These are phyloP conservation scores for Andricus quercusramuli DNA, from an alignment of 2,888 invertebrate species.

Conservation along the genomic window DNA sequence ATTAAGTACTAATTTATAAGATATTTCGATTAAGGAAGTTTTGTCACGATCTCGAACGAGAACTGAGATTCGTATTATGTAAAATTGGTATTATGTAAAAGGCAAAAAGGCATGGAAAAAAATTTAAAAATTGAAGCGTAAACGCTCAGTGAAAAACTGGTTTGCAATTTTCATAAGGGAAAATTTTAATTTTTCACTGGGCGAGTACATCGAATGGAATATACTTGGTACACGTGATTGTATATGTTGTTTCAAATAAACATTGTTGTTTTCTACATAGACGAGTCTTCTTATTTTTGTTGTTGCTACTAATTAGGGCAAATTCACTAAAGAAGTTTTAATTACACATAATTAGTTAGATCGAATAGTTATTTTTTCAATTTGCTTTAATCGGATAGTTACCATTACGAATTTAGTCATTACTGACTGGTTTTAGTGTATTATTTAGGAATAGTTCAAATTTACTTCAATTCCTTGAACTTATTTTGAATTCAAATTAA, in stretches of 20 bases:
- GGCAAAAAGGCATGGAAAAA: not conserved
- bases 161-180: not conserved
- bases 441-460: too few relatives aligned
- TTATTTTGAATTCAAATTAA: too few relatives aligned
- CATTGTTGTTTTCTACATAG: constrained; percentile 70
- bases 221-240: constrained; percentile 62
- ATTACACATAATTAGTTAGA: too few relatives aligned
- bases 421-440: too few relatives aligned
- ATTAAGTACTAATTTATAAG: not conserved
- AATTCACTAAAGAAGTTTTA: too few relatives aligned
- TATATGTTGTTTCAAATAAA: constrained; percentile 72
- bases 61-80: not conserved
- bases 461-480: too few relatives aligned
- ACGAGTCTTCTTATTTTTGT: not conserved
- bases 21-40: not conserved
- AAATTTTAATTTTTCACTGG: not conserved
- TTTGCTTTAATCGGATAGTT: too few relatives aligned
- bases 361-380: too few relatives aligned
- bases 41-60: not conserved
- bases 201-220: not conserved
- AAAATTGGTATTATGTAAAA: not conserved
- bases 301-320: not conserved
- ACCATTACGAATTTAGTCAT: too few relatives aligned
- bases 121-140: not conserved
- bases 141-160: not conserved